Conservation (phyloP, 2,113 vertebrate genomes). For the Paramormyrops kingsleyae region DNA sequence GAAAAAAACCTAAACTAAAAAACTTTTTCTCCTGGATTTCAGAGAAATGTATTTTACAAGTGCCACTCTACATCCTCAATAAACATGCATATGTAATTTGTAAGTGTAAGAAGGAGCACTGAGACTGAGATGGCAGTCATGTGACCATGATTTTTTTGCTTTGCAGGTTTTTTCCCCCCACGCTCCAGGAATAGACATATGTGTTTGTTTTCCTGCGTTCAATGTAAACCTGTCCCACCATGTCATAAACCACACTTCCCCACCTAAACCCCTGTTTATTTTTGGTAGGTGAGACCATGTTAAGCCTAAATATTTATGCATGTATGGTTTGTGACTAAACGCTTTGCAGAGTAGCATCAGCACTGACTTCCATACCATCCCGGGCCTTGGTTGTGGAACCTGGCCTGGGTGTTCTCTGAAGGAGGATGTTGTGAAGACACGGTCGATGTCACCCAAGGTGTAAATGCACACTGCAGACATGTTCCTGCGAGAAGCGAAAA, state of each 20-base stretch:
- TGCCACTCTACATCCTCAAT: not conserved
- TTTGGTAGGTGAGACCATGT: not conserved
- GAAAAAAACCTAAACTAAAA: not conserved
- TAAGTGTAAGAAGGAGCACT: not conserved
- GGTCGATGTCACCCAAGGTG: constrained; percentile 35
- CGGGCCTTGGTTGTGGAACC: not conserved
- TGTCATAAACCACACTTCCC: not conserved
- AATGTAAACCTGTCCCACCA: not conserved
- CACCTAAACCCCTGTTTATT: not conserved
- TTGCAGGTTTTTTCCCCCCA: not conserved
- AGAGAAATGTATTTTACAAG: not conserved
- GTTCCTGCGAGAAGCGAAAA: constrained; percentile 36
- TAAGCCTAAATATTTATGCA: not conserved
- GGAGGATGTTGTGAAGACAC: constrained; percentile 30
- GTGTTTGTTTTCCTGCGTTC: not conserved
- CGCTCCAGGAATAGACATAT: not conserved
- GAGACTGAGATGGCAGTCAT: not conserved
- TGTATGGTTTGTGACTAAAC: not conserved
- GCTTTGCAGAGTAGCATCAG: not conserved
- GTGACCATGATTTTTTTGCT: not conserved
- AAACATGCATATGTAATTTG: not conserved
- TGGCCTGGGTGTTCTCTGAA: not conserved
- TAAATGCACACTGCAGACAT: constrained; percentile 59
- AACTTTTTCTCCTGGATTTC: not conserved
- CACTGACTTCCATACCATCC: constrained; percentile 29